Evolutionary conservation across 2,888 invertebrate species (phyloP).

Genomic region (Brachyptera risi): DNA sequence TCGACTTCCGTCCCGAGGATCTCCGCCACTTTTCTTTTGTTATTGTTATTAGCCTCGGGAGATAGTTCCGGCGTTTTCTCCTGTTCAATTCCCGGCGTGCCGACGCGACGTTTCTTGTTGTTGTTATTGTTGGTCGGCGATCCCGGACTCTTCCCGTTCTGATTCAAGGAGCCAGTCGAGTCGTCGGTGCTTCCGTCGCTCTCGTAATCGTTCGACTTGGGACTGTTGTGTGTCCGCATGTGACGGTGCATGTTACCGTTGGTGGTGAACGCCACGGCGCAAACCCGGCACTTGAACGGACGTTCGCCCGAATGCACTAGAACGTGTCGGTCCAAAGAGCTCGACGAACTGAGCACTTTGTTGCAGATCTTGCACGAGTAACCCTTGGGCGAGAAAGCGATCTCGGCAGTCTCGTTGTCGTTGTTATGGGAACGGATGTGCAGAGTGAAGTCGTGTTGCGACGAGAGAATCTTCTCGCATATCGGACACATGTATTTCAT

Average conservation of each 20-base stretch:
- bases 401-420: constrained; percentile 40
- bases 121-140: constrained; percentile 41
- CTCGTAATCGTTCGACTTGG: constrained; percentile 36
- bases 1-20: constrained; percentile 35
- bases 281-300: constrained; percentile 73
- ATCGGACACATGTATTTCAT: constrained; percentile 57
- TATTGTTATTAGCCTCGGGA: constrained; percentile 11
- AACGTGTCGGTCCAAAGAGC: constrained; percentile 74
- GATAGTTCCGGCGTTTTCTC: constrained; percentile 3
- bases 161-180: constrained; percentile 39
- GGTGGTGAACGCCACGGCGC: constrained; percentile 76
- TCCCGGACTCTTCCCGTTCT: constrained; percentile 29
- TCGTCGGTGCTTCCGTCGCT: constrained; percentile 35
- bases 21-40: constrained; percentile 38
- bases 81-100: background rate
- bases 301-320: constrained; percentile 76
- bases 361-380: constrained; percentile 62
- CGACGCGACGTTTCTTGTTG: constrained; percentile 29
- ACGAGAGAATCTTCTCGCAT: constrained; percentile 57
- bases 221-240: constrained; percentile 61
- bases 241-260: constrained; percentile 85
- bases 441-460: constrained; percentile 63
- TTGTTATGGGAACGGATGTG: constrained; percentile 65
- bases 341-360: constrained; percentile 69
- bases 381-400: constrained; percentile 43